Percentiles rank a stretch among this genome's conserved stretches.
phyloP scores from a whole-genome alignment of 2,797 vertebrate species.

The Sylvia borin region DNA sequence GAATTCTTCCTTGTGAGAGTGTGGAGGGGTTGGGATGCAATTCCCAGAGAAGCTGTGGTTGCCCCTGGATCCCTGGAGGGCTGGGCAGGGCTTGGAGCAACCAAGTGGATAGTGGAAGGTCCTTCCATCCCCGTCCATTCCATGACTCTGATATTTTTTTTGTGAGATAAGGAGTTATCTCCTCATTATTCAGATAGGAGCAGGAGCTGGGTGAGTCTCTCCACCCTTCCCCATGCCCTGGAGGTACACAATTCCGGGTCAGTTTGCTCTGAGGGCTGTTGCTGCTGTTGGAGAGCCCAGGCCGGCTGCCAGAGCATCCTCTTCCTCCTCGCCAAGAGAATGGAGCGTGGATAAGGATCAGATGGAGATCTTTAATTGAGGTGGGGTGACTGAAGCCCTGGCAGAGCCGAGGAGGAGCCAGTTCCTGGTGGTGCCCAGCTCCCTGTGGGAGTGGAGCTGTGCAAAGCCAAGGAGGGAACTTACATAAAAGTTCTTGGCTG shows the following conservation, averaged over 20 bases:
- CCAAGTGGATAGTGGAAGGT: neutral
- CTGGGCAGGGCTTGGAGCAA: neutral
- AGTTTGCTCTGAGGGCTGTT: neutral
- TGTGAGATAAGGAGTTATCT: neutral
- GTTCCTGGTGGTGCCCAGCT: neutral
- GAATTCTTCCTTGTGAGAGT: neutral
- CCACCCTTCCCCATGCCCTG: neutral
- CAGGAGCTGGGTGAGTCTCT: neutral
- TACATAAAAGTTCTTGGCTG: conserved; percentile 59
- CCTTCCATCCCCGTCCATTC: neutral
- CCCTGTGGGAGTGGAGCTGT: conserved; percentile 4
- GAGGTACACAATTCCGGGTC: neutral
- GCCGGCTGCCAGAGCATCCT: neutral
- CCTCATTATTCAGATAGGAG: neutral
- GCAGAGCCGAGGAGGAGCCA: neutral
- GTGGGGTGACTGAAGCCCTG: neutral
- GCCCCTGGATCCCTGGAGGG: neutral
- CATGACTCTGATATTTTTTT: neutral
- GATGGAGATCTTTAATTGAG: neutral
- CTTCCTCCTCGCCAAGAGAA: neutral
- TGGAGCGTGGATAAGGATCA: rapidly evolving
- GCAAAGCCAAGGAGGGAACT: conserved; percentile 9
- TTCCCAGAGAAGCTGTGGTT: neutral
- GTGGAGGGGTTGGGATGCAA: neutral
- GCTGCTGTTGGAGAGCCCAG: neutral